Conservation (phyloP, 2,113 vertebrate genomes). For the Myrmecobius fasciatus region DNA sequence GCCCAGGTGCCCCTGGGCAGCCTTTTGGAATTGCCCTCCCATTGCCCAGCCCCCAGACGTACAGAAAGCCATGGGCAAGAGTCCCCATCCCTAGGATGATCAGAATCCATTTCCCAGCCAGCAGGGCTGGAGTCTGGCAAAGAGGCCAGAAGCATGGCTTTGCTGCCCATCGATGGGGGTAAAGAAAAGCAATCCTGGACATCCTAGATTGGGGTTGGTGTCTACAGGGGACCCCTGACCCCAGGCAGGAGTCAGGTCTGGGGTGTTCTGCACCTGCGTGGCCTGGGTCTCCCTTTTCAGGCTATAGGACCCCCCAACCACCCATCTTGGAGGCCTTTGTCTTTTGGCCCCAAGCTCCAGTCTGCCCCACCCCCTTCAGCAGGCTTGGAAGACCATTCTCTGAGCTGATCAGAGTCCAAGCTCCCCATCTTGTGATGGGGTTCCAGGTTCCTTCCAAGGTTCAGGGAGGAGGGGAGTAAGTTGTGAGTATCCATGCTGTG, state of each 20-base stretch:
- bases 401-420: not conserved
- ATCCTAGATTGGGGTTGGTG: not conserved
- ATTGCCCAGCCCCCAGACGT: too few species aligned
- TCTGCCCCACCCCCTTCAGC: not conserved
- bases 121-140: not conserved
- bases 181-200: not conserved
- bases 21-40: not conserved
- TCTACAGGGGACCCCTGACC: not conserved
- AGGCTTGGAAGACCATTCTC: too few species aligned
- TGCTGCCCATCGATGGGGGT: not conserved
- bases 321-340: not conserved
- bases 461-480: not conserved
- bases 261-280: not conserved
- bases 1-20: accelerated
- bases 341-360: not conserved
- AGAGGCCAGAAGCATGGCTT: not conserved
- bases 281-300: not conserved
- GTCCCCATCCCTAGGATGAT: too few species aligned
- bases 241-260: not conserved
- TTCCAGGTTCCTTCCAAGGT: not conserved
- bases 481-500: not conserved
- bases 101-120: too few species aligned
- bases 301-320: not conserved
- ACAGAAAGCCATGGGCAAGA: too few species aligned
- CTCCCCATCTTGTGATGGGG: not conserved